A percentile compares a stretch with the other conserved stretches of the same genome.
Evolutionary conservation across 2,888 invertebrate genomes (phyloP).

Genomic region (Embidobia sp.): DNA sequence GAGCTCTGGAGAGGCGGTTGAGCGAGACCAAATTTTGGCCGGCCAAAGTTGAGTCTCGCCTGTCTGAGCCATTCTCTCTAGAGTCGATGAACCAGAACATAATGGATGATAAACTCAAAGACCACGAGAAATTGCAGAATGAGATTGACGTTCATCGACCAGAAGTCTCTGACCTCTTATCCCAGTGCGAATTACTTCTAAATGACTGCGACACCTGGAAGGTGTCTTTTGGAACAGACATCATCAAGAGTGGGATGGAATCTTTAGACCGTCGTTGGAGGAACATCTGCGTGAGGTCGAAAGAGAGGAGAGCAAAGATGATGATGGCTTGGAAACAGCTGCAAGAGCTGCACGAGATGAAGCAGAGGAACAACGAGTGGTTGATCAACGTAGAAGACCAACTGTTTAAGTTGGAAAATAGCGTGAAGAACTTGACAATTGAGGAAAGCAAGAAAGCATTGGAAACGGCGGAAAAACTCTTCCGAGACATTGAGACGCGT

Average conservation of each 20-base stretch:
- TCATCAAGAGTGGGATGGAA: constrained; percentile 86
- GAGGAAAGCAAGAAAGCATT: constrained; percentile 85
- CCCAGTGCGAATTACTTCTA: constrained; percentile 89
- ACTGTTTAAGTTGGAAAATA: constrained; percentile 84
- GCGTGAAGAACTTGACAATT: constrained; percentile 83
- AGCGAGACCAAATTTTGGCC: constrained; percentile 88
- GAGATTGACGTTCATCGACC: constrained; percentile 89
- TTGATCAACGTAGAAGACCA: constrained; percentile 85
- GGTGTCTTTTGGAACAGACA: constrained; percentile 87
- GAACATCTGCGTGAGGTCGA: constrained; percentile 87
- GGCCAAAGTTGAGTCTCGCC: constrained; percentile 87
- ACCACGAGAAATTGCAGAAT: constrained; percentile 88
- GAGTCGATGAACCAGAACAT: constrained; percentile 86
- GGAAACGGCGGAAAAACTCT: constrained; percentile 85
- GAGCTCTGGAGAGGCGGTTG: constrained; percentile 87
- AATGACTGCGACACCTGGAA: constrained; percentile 89
- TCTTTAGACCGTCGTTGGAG: constrained; percentile 91
- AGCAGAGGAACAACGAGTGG: constrained; percentile 84
- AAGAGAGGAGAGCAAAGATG: constrained; percentile 87
- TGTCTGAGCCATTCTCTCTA: constrained; percentile 87
- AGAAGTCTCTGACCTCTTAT: constrained; percentile 89
- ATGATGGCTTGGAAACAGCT: constrained; percentile 84
- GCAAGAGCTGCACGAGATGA: constrained; percentile 84
- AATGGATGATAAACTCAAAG: constrained; percentile 86
- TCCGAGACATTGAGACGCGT: constrained; percentile 81